A percentile compares a stretch with the other conserved stretches of the same genome.
Evolutionary conservation across 2,888 invertebrate genomes (phyloP).

Genomic region (Gibbula magus): DNA sequence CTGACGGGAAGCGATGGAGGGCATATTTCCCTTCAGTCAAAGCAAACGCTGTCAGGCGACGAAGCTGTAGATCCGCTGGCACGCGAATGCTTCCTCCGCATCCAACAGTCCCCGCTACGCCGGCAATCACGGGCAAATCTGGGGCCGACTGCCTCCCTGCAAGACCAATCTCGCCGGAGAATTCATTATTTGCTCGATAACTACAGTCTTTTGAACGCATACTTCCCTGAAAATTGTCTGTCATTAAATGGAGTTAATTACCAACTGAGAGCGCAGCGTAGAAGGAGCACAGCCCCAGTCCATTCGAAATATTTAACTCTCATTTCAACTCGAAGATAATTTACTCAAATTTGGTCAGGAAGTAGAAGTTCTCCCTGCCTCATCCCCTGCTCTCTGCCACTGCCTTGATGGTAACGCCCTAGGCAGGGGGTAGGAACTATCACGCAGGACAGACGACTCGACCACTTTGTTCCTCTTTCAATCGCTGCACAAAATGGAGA

Average conservation of each 20-base stretch:
- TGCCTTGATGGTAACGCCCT: too few species aligned
- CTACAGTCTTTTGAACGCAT: slow-evolving; percentile 29
- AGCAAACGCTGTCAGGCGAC: not conserved
- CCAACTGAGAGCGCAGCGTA: not conserved
- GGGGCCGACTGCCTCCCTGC: slow-evolving; percentile 1
- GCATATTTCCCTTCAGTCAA: slow-evolving; percentile 10
- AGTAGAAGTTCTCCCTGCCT: not conserved
- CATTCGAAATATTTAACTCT: slow-evolving; percentile 7
- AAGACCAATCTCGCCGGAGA: slow-evolving; percentile 26
- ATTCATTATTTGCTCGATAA: slow-evolving; percentile 29
- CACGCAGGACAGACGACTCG: too few species aligned
- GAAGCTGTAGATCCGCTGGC: not conserved
- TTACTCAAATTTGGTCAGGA: not conserved
- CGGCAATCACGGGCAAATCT: slow-evolving; percentile 30
- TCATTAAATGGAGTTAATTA: slow-evolving; percentile 27
- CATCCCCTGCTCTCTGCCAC: not conserved
- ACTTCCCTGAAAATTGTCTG: slow-evolving; percentile 29
- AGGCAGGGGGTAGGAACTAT: too few species aligned
- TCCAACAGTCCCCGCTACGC: not conserved
- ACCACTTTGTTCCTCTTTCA: too few species aligned
- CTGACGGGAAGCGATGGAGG: not conserved
- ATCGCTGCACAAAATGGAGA: not conserved
- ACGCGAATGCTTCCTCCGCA: not conserved
- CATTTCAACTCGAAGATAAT: not conserved
- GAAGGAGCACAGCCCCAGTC: not conserved